Evolutionary conservation across 2,888 invertebrate species (phyloP), one percentile per base, ranked within the genome.

Genomic region (Crossocerus cetratus): DNA sequence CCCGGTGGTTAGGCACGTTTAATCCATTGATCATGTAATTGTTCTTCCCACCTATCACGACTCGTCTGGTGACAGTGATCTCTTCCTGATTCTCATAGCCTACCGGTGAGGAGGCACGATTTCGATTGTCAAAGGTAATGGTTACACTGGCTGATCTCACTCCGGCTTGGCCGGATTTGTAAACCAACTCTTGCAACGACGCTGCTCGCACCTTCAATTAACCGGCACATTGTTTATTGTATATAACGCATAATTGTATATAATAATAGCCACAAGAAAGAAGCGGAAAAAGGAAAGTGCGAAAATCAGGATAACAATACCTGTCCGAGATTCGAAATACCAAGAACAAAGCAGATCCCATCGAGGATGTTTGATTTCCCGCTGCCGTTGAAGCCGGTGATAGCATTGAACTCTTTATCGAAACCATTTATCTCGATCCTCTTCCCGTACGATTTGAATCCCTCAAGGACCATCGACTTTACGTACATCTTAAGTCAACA

Each of bases 331-430:
- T 98, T 98, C 18, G 96, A 94, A 64, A 99, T 98, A 65, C 99
- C 99, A 23, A 99, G 92, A 5, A 99, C 96, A 90, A 99, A 99
- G 90, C 99, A 99, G 90, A 99, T 99, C 0, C 98, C 94, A 91
- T 99, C 99, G 71, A 99, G 92, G 87, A 99, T 97, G 88, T 99
- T 99, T 0, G 98, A 99, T 91, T 99, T 99, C 44, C 99, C 99
- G 78, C 97, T 98, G 5, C 99, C 99, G 91, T 99, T 99, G 58
- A 99, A 91, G 0, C 99, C 99, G 14, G 99, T 99, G 65, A 99
- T 99, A 2, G 99, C 99, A 86, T 99, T 99, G 89, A 99, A 99
- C 90, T 96, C 94, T 0, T 93, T 93, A 91, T 99, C 99, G 89
- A 99, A 99, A 1, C 96, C 97, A 77, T 94, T 94, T 62, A 99